Base-by-base conservation (phyloP, 2,113 vertebrate species). In the Sinocyclocheilus grahami region DNA sequence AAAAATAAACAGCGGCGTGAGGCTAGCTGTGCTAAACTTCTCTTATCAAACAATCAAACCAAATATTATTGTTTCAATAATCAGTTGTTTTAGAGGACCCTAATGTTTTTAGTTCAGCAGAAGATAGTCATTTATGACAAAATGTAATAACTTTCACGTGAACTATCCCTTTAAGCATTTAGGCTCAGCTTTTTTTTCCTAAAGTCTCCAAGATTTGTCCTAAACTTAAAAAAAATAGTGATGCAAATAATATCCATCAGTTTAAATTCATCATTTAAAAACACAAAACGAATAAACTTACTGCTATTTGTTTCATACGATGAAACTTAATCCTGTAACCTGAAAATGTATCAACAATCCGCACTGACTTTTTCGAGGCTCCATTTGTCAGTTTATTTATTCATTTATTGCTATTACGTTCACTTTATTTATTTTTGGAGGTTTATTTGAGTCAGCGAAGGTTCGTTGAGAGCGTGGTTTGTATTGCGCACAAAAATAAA, bases 1-100 rank as follows among this genome's bases (percentile, higher is more conserved):
- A 84, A 85, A 87, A 89, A 90, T 79, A 90, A 91, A 90, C 86
- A 88, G 30, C 5, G 5, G 60, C 75, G 12, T 82, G 58, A 62
- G 22, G 37, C 83, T 69, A 24, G 27, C n/a, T 3, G 76, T 75
- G 51, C n/a, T n/a, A 20, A 12, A 42, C 67, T 14, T 62, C 78
- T 86, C 65, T 86, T 86, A 81, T 86, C 78, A 63, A 75, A 76
- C 60, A 7, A 86, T 72, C 65, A 82, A 72, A 74, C 27, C 24
- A 86, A 82, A 86, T 86, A 87, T 79, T 79, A 71, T 84, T 84
- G 82, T 80, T 84, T 67, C 82, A 87, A 78, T 87, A 84, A 78
- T 87, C 30, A 51, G 48, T 78, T 87, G 58, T 71, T 84, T 79
- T 86, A n/a, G n/a, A n/a, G n/a, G n/a, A n/a, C n/a, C n/a, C n/a